A percentile compares a stretch with the other conserved stretches of the same genome.
Conservation (phyloP, 2,113 vertebrate genomes). For the Phrynocephalus versicolor region DNA sequence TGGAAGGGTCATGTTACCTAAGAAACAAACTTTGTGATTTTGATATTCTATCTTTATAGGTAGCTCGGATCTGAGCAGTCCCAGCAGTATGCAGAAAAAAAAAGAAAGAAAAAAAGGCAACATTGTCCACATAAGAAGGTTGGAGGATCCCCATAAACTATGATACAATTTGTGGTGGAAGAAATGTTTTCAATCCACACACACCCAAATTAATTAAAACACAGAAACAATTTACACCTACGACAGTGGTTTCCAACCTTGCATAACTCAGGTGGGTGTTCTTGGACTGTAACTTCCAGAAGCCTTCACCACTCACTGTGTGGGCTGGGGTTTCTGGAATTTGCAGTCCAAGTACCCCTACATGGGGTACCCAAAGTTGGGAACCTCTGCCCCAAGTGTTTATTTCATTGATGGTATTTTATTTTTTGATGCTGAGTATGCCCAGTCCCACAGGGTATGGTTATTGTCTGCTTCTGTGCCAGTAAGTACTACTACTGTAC, state of each 20-base stretch:
- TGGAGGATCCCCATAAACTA: fast-evolving
- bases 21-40: neutral
- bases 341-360: too few relatives aligned
- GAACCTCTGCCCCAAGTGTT: too few relatives aligned
- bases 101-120: neutral
- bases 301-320: too few relatives aligned
- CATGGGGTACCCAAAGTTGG: too few relatives aligned
- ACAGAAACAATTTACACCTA: neutral
- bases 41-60: neutral
- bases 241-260: too few relatives aligned
- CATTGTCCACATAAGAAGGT: neutral
- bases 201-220: constrained; percentile 24
- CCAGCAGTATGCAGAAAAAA: neutral
- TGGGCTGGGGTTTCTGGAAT: too few relatives aligned
- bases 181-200: constrained; percentile 5
- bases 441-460: neutral
- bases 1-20: fast-evolving
- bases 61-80: constrained; percentile 15
- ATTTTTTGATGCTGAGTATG: neutral
- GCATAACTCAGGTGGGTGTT: too few relatives aligned
- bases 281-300: too few relatives aligned
- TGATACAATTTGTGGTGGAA: neutral
- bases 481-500: neutral
- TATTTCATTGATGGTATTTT: neutral
- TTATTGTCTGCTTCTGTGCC: constrained; percentile 25